Evolutionary conservation across 2,888 invertebrate species (phyloP), one percentile per base, ranked within the genome.

Genomic region (Pteria penguin): DNA sequence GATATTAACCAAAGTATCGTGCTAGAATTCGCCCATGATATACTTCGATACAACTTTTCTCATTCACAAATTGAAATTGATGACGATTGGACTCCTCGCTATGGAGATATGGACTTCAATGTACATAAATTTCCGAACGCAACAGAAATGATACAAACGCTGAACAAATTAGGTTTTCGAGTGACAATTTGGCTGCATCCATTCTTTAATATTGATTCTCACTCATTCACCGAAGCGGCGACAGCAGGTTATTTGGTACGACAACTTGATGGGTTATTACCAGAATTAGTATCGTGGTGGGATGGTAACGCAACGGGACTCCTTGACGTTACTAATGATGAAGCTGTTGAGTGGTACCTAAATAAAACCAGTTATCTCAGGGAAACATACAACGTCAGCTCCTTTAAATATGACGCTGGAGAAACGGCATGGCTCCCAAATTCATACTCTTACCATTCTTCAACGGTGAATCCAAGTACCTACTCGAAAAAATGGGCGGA

Each of bases 321-420:
- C 75, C 96, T 98, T 73, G 98, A 98, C 89, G 94, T 97, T 3
- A 97, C 97, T 0, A 96, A 97, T 83, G 95, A 96, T 83, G 94
- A 94, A 54, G 96, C 97, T 0, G 93, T 96, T 0, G 94, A 95
- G 0, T 98, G 98, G 98, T 94, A 86, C 79, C 75, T 88, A 1
- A 58, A 94, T 94, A 96, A 96, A 89, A 93, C 98, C 1, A 94
- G 95, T 84, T 93, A 93, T 0, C 82, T 97, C 0, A 93, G 94
- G 81, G 92, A 93, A 0, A 93, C 93, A 5, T 94, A 94, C 85
- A 95, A 96, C 77, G 95, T 98, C 4, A 96, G 97, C 88, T 96
- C 97, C 0, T 97, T 96, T 91, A 97, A 97, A 92, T 96, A 96
- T 86, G 97, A 97, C 86, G 97, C 96, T 36, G 97, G 91, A 1